Evolutionary conservation across 2,113 vertebrate species (phyloP), one percentile per base, ranked within the genome.

Genomic region (Oenanthe melanoleuca): DNA sequence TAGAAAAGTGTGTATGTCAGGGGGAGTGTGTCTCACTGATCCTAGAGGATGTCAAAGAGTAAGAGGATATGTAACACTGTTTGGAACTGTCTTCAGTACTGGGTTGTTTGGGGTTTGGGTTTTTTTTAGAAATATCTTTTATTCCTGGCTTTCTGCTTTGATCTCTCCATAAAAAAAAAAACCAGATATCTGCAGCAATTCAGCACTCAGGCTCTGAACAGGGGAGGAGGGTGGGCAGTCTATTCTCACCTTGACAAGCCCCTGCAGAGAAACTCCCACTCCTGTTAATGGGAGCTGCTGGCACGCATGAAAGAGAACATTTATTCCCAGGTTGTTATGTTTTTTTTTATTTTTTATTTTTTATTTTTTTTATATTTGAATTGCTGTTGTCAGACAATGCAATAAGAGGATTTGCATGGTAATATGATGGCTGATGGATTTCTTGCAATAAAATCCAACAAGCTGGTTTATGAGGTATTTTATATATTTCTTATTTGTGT

Each of bases 341-440:
- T 28, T 77, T 63, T 18, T 33, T 44, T 1, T 17, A 5, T 34
- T 34, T 55, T 67, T 5, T n/a, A n/a, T n/a, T n/a, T n/a, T n/a
- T n/a, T n/a, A n/a, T n/a, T n/a, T 57, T 64, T 64, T 61, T 60
- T 49, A 6, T n/a, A 50, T 73, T 89, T 67, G 44, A 81, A 92
- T 86, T 78, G 64, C 65, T 74, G 52, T 81, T 95, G 82, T 96
- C 90, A 88, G 85, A 93, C 88, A 96, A 86, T 61, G 71, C 60
- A 92, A 8, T 90, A 88, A 96, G 92, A 78, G 69, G 88, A 97
- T 96, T 93, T 96, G 90, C 92, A 81, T 93, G 80, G 72, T 81
- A 97, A 96, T 92, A 50, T 79, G 92, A 83, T n/a, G 49, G 86
- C 88, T 96, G 93, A 93, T 92, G 80, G 86, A 93, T 95, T 95